Conservation (phyloP, 1,140 invertebrate genomes). For the Plutomurus gul region DNA sequence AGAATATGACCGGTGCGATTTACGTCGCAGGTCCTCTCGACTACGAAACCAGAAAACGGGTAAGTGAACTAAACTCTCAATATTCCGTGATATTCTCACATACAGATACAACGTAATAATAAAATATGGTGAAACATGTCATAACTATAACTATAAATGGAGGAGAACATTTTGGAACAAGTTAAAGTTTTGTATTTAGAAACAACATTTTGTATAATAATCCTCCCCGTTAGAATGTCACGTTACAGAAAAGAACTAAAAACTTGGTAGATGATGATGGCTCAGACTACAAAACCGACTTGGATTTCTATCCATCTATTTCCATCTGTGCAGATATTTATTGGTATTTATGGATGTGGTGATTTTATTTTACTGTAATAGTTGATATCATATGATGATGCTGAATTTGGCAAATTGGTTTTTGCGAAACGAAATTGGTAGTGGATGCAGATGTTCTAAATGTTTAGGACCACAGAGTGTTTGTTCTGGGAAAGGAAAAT, state of each 20-base stretch:
- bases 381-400: background rate
- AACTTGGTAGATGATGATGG: background rate
- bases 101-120: background rate
- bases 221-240: background rate
- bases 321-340: background rate
- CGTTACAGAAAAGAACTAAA: background rate
- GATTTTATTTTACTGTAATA: slow-evolving; percentile 23
- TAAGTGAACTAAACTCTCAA: slow-evolving; percentile 62
- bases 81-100: background rate
- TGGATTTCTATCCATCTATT: background rate
- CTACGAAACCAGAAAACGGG: slow-evolving; percentile 87
- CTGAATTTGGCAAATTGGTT: background rate
- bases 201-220: slow-evolving; percentile 10
- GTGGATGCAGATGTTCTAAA: background rate
- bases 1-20: slow-evolving; percentile 85
- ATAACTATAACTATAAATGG: slow-evolving; percentile 3
- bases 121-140: background rate
- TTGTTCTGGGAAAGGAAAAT: too few relatives aligned
- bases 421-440: background rate
- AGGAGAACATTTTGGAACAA: background rate
- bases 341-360: background rate
- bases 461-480: background rate
- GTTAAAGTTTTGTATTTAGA: background rate
- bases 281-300: background rate
- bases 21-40: slow-evolving; percentile 92